These are phyloP conservation scores for Chloroceryle inda DNA, from an alignment of 2,797 vertebrate genomes.

Conservation along the genomic window DNA sequence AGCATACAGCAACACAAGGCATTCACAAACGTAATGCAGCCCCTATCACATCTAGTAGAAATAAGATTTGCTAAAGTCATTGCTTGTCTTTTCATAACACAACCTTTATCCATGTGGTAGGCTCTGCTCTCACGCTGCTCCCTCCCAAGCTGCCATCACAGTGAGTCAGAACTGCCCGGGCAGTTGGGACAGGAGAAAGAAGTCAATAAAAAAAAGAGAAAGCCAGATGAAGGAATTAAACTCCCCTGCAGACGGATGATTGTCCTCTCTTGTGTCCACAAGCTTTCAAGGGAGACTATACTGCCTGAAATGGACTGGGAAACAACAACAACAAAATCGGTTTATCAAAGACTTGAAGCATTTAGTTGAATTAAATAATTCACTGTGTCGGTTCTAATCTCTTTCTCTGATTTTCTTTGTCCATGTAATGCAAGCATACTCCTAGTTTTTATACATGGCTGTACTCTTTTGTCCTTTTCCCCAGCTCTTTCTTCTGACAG, in stretches of 20 bases:
- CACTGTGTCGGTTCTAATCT: rapidly evolving
- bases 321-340: neutral
- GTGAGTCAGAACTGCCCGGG: neutral
- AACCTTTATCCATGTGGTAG: rapidly evolving
- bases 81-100: neutral
- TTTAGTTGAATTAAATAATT: neutral
- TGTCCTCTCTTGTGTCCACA: neutral
- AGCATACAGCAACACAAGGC: neutral
- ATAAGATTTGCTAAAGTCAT: neutral
- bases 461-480: neutral
- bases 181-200: neutral
- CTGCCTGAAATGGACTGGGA: neutral
- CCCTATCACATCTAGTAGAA: neutral
- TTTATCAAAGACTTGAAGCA: neutral
- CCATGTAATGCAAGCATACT: neutral
- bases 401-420: neutral
- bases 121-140: neutral
- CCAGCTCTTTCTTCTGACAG: neutral
- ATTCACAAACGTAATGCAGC: neutral
- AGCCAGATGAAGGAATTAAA: neutral
- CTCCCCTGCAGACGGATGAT: neutral
- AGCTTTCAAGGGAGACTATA: neutral
- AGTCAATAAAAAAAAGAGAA: neutral
- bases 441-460: neutral
- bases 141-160: neutral